Evolutionary conservation across 2,888 invertebrate species (phyloP).

Genomic region (Formica aserva): DNA sequence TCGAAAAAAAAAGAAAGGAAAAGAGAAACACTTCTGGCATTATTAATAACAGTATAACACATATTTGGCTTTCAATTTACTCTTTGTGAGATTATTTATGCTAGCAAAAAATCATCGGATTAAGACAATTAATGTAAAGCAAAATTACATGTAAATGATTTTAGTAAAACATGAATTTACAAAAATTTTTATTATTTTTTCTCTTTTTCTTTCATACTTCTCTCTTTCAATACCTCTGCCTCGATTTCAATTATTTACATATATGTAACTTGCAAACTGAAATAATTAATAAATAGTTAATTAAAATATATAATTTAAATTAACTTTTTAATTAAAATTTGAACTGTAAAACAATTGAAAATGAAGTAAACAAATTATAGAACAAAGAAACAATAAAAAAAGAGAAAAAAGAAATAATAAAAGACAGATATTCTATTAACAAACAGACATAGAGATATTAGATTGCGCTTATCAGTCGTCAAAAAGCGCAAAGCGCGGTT

Average conservation of each 20-base stretch:
- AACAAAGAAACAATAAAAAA: background rate
- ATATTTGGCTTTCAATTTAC: background rate
- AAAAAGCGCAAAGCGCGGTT: background rate
- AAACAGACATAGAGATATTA: background rate
- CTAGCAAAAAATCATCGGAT: background rate
- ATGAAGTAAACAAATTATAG: too few species aligned
- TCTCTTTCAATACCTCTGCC: background rate
- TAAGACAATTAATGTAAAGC: background rate
- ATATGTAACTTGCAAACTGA: background rate
- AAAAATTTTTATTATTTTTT: background rate
- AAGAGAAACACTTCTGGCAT: background rate
- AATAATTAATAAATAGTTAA: background rate
- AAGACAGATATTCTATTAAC: background rate
- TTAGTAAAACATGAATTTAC: background rate
- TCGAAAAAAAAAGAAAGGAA: background rate
- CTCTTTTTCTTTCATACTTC: background rate
- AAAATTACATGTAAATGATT: background rate
- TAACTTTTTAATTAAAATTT: background rate
- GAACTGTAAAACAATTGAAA: background rate
- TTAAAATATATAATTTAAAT: background rate
- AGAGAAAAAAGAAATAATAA: background rate
- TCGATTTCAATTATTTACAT: background rate
- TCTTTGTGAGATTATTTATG: background rate
- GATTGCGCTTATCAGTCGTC: background rate
- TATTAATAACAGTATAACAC: background rate